These are phyloP conservation scores for Priocnemis perturbator DNA, from an alignment of 2,888 invertebrate species.

Conservation along the genomic window DNA sequence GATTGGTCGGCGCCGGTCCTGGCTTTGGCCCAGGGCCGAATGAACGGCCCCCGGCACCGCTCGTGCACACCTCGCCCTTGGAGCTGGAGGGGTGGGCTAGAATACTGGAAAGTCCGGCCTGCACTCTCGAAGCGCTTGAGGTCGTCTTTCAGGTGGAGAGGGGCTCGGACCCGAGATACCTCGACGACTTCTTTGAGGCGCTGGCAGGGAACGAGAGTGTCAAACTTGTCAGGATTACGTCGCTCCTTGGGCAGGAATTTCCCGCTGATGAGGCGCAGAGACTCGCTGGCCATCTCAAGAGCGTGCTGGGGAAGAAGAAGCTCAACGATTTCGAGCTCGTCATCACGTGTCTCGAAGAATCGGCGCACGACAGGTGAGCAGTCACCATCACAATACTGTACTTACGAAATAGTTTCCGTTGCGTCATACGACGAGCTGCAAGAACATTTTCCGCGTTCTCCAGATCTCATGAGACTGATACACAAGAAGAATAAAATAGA, in stretches of 20 bases:
- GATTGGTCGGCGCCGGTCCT: constrained; percentile 76
- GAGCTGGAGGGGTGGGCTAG: constrained; percentile 77
- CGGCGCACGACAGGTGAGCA: constrained; percentile 74
- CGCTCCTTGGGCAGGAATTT: constrained; percentile 77
- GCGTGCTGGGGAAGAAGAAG: constrained; percentile 75
- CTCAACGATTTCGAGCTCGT: constrained; percentile 77
- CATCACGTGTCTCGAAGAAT: constrained; percentile 77
- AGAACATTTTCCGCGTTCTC: too few species aligned
- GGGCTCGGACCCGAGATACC: constrained; percentile 72
- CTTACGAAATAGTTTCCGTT: not conserved
- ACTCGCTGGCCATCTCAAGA: constrained; percentile 75
- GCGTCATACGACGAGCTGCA: too few species aligned
- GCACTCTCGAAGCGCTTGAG: constrained; percentile 76
- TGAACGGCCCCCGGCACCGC: constrained; percentile 65
- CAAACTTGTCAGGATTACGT: constrained; percentile 76
- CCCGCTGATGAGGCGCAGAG: constrained; percentile 76
- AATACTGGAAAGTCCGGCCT: constrained; percentile 75
- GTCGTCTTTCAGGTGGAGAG: constrained; percentile 76
- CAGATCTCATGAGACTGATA: too few species aligned
- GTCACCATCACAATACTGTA: not conserved
- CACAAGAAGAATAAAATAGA: too few species aligned
- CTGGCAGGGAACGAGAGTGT: constrained; percentile 77
- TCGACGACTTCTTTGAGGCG: constrained; percentile 77
- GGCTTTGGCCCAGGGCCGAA: constrained; percentile 74
- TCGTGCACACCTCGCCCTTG: constrained; percentile 75